Base-by-base conservation (phyloP, 1,140 invertebrate species). In the Antheraea mylitta region DNA sequence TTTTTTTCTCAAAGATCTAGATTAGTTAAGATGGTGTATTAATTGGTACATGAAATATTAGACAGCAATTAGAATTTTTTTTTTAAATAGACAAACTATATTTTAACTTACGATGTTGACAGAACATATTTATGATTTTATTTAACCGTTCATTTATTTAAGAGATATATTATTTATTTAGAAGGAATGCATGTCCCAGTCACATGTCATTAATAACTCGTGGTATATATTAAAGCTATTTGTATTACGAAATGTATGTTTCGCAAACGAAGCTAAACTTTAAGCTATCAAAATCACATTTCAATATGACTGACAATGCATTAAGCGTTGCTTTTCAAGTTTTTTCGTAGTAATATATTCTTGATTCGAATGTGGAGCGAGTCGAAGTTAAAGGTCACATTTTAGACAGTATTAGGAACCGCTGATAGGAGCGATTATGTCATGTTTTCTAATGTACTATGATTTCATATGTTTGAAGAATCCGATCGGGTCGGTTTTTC, bases 231-330 rank as follows among this genome's bases (percentile, higher is more conserved):
- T 53, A 22, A 30, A 66, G 69, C 48, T 58, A 68, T 58, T 58
- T 67, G 71, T 70, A 77, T 79, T 76, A 77, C 69, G 67, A 74
- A 75, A 73, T 64, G 10, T 16, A 53, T 71, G 66, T 81, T 78
- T 78, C 76, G 73, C 72, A 80, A 80, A 73, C 53, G 45, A 53
- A 16, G 60, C 30, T 61, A 61, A 61, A 61, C 22, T 61, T 61
- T 61, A 61, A 61, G 16, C 60, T 22, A 61, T 61, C 60, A 13
- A 61, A 61, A 10, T 36, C 67, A 75, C 69, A 67, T 79, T 71
- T 79, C 75, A 79, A 72, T 73, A 37, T 79, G 80, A 82, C 77
- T 76, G 80, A 82, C 80, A 82, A 71, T 64, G 72, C 80, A 80
- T 79, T 77, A 77, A 72, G 73, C 38, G 71, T 71, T 73, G 66